Percentiles rank a stretch among this genome's conserved stretches.
These are phyloP conservation scores for Epiblema foenella DNA, from an alignment of 2,888 invertebrate genomes.

Conservation along the genomic window DNA sequence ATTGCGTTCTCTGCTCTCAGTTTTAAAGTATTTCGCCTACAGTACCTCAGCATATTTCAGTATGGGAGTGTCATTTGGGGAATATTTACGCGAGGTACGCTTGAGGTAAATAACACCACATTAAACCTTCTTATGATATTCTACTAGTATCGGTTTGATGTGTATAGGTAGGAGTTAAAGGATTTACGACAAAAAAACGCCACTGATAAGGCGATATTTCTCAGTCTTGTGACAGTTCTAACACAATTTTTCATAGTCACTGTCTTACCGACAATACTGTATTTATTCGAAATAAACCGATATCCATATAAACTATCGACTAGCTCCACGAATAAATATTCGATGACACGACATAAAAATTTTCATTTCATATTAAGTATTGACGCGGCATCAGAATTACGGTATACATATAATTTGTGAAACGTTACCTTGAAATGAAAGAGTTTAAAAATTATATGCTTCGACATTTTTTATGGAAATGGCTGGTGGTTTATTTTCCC, in stretches of 20 bases:
- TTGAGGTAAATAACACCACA: not conserved
- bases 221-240: no score
- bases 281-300: not conserved
- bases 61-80: not conserved
- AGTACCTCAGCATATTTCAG: not conserved
- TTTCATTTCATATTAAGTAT: not conserved
- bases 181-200: no score
- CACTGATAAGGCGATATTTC: no score
- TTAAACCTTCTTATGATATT: no score
- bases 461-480: not conserved
- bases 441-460: constrained; percentile 6
- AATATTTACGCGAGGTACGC: not conserved
- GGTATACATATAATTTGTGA: constrained; percentile 1
- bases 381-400: not conserved
- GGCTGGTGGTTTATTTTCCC: not conserved
- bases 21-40: not conserved
- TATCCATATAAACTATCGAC: constrained; percentile 2
- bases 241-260: no score
- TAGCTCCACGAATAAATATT: constrained; percentile 1
- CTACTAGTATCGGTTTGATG: no score
- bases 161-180: no score
- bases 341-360: not conserved
- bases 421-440: not conserved
- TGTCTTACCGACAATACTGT: no score
- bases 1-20: constrained; percentile 2